Evolutionary conservation across 2,113 vertebrate genomes (phyloP), one percentile per base, ranked within the genome.

Genomic region (Potamarius usumacintae): DNA sequence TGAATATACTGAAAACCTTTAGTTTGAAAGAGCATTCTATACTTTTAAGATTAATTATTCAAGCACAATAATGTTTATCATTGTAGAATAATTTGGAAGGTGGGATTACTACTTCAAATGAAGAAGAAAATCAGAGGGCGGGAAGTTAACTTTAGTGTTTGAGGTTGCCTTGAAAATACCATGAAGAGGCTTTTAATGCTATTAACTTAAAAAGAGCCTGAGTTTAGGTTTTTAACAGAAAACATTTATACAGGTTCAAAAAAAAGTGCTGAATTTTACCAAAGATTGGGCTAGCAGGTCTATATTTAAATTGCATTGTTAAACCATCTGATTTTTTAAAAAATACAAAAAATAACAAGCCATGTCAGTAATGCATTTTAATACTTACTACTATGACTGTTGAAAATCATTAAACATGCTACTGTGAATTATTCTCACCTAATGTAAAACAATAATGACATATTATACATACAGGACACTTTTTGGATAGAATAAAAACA

Each of bases 371-470:
- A 79, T 34, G 15, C 17, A 12, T 57, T n/a, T 57, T 20, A 79
- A 25, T 78, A 52, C 74, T 57, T 18, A n/a, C n/a, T 79, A 25
- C 22, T 52, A 52, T 79, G 77, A 55, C 77, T 79, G 77, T 57
- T 79, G 14, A 27, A 58, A 27, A 55, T 8, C 8, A 5, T 76
- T 20, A 25, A 76, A 77, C 25, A 22, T 77, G 48, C 22, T 12
- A n/a, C 74, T 57, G 52, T 57, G n/a, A 57, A 57, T 57, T 25
- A 27, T 55, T 55, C 22, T 27, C 25, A 27, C 6, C n/a, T 10
- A 27, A 52, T 55, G n/a, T 79, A 9, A 25, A 34, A 22, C 4
- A n/a, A 5, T 7, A 52, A 77, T 52, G 34, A 34, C 34, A 34
- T 34, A 34, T 34, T 34, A 34, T 34, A 34, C 34, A 34, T 34